Evolutionary conservation across 1,140 invertebrate species (phyloP).

Genomic region (Brachystomella parvula): DNA sequence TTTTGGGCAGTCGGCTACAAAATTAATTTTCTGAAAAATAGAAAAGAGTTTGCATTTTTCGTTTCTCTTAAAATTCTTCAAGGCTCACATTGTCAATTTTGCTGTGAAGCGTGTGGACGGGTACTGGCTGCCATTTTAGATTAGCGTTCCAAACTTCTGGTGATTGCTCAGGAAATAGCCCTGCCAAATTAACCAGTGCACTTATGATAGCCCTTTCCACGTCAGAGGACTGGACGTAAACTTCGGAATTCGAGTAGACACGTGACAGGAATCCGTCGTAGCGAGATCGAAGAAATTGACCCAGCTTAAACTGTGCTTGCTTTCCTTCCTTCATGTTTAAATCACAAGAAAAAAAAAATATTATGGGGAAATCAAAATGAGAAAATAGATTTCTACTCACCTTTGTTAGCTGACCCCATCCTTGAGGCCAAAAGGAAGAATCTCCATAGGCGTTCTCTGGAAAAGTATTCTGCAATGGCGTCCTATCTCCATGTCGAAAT

Average conservation of each 20-base stretch:
- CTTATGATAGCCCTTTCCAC: conserved; percentile 84
- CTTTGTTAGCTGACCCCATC: conserved; percentile 40
- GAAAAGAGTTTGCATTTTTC: not conserved
- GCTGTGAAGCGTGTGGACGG: conserved; percentile 65
- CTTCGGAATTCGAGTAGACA: conserved; percentile 50
- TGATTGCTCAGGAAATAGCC: conserved; percentile 55
- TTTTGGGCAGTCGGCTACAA: conserved; percentile 55
- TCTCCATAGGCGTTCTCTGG: conserved; percentile 46
- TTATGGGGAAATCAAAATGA: not conserved
- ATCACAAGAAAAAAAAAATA: not conserved
- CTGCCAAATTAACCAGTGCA: conserved; percentile 71
- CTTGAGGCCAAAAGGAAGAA: conserved; percentile 15
- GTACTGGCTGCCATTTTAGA: conserved; percentile 76
- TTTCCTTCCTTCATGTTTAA: conserved; percentile 51
- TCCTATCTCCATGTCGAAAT: conserved; percentile 28
- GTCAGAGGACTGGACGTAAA: conserved; percentile 69
- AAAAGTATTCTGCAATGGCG: conserved; percentile 41
- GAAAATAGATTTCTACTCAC: conserved; percentile 44
- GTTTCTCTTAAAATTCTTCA: not conserved
- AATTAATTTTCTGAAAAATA: conserved; percentile 15
- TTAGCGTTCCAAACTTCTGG: conserved; percentile 40
- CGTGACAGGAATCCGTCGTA: conserved; percentile 54
- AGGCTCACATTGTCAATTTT: conserved; percentile 57
- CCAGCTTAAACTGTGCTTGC: conserved; percentile 63
- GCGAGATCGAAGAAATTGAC: conserved; percentile 61